phyloP scores from a whole-genome alignment of 2,113 vertebrate species.

The Cisticola juncidis region DNA sequence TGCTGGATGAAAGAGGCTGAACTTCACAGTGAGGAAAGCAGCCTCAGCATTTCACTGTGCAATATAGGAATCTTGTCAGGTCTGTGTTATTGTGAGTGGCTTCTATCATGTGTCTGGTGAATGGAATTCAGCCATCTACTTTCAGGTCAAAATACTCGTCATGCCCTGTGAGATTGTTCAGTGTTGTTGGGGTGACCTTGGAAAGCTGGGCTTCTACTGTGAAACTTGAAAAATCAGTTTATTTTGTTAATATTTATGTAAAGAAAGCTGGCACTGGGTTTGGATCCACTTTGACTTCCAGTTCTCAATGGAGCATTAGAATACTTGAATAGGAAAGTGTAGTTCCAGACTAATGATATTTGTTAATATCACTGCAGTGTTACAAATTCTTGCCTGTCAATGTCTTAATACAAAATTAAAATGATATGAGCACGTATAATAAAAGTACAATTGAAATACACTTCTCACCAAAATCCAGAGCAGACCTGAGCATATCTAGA shows the following conservation, averaged over 20 bases:
- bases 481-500: constrained; percentile 19
- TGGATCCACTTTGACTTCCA: background rate
- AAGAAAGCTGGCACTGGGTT: background rate
- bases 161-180: background rate
- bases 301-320: background rate
- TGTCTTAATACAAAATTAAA: background rate
- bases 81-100: background rate
- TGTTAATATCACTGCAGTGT: background rate
- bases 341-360: background rate
- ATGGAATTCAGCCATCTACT: background rate
- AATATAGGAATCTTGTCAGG: fast-evolving
- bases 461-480: constrained; percentile 15
- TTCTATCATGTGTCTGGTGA: background rate
- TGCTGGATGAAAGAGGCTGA: background rate
- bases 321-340: background rate
- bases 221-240: background rate
- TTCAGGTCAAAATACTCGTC: background rate
- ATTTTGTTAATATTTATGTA: background rate
- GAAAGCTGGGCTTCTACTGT: background rate
- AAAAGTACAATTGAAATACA: background rate
- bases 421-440: background rate
- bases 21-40: background rate
- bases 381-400: background rate
- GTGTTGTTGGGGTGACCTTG: background rate
- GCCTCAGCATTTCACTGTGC: background rate